A percentile compares a stretch with the other conserved stretches of the same genome.
Conservation (phyloP, 2,113 vertebrate species). For the Callopanchax toddi region DNA sequence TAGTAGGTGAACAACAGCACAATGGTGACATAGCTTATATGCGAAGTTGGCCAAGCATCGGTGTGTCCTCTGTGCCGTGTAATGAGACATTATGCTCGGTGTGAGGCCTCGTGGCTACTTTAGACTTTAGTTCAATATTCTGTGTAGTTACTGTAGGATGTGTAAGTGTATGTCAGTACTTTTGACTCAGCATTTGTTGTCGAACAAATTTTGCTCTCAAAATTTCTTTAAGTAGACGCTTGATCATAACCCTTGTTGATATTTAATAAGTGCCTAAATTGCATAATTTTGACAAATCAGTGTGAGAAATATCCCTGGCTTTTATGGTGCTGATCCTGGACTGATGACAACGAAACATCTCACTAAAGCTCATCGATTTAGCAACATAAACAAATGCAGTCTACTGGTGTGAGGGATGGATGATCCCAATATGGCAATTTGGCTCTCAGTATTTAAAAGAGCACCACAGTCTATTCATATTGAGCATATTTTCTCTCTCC, state of each 20-base stretch:
- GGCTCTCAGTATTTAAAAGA: conserved; percentile 30
- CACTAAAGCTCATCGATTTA: conserved; percentile 4
- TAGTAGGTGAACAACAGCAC: conserved; percentile 46
- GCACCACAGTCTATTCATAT: conserved; percentile 19
- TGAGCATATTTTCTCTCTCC: conserved; percentile 42
- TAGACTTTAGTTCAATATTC: conserved; percentile 40
- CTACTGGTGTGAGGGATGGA: conserved; percentile 8
- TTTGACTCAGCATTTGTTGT: conserved; percentile 36
- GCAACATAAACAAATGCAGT: conserved; percentile 12
- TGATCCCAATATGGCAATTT: conserved; percentile 2
- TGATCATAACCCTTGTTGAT: conserved; percentile 45
- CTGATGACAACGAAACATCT: conserved; percentile 18
- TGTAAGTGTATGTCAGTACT: conserved; percentile 45
- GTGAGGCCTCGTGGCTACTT: conserved; percentile 33
- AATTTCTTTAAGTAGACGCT: conserved; percentile 46
- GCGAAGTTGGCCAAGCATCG: conserved; percentile 34
- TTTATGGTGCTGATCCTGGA: conserved; percentile 60
- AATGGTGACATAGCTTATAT: conserved; percentile 27
- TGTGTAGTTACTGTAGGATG: conserved; percentile 32
- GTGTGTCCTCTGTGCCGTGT: conserved; percentile 39
- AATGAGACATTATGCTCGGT: conserved; percentile 29
- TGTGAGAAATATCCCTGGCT: conserved; percentile 27
- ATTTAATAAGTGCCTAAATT: conserved; percentile 78
- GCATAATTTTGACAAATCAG: conserved; percentile 67
- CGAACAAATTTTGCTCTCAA: conserved; percentile 32